These are phyloP conservation scores for Habropoda laboriosa DNA, from an alignment of 1,140 invertebrate species.

Conservation along the genomic window DNA sequence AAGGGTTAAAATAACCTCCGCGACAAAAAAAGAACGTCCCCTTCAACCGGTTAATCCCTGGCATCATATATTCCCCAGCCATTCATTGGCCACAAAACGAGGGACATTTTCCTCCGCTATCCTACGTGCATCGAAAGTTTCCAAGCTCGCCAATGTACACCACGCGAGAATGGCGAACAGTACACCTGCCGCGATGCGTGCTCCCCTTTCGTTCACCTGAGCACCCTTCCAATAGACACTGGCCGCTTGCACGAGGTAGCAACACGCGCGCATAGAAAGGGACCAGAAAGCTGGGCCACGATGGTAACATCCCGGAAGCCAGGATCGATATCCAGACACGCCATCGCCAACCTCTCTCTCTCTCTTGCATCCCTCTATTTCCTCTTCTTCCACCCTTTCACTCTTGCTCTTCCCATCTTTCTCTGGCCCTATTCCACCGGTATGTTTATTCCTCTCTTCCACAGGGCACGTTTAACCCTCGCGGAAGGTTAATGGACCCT, in stretches of 20 bases:
- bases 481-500: constrained; percentile 63
- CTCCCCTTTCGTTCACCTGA: constrained; percentile 32
- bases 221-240: background rate
- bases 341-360: constrained; percentile 53
- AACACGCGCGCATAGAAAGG: background rate
- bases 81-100: background rate
- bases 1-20: no score
- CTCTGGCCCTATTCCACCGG: constrained; percentile 4
- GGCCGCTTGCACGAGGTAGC: background rate
- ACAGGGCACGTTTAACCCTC: constrained; percentile 21
- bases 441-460: constrained; percentile 60
- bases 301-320: constrained; percentile 66
- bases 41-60: background rate
- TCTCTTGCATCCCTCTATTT: background rate
- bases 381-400: background rate
- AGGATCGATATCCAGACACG: constrained; percentile 71
- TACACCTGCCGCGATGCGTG: background rate
- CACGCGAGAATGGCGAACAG: background rate
- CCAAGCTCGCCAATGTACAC: background rate
- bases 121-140: background rate
- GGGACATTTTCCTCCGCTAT: background rate
- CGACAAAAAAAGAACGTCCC: no score
- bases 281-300: constrained; percentile 62
- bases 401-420: constrained; percentile 5
- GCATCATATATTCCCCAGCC: background rate